Conservation (phyloP, 2,113 vertebrate species). For the Pseudonaja textilis region DNA sequence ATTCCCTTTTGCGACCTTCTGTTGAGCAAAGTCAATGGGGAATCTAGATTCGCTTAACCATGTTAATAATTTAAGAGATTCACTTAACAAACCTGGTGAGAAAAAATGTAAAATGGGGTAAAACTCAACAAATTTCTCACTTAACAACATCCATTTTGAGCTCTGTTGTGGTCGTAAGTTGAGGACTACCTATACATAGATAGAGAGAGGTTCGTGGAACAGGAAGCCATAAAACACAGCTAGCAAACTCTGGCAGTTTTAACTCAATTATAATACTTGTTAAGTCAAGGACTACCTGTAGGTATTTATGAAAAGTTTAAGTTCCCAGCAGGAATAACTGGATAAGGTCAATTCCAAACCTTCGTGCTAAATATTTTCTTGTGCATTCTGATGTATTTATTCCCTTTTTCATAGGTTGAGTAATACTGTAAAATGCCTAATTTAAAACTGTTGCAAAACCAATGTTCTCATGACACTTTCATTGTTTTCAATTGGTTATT, state of each 20-base stretch:
- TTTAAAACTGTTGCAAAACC: neutral
- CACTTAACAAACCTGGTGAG: no score
- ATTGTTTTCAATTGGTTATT: neutral
- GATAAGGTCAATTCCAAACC: neutral
- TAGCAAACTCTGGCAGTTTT: neutral
- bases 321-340: neutral
- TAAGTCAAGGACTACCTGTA: neutral
- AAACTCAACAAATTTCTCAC: no score
- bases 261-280: neutral
- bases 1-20: no score
- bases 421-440: neutral
- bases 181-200: no score
- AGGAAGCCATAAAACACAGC: neutral
- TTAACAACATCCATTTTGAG: no score
- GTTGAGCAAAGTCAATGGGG: no score
- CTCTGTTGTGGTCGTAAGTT: no score
- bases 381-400: no score
- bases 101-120: no score
- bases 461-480: no score
- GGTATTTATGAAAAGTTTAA: neutral
- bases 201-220: neutral
- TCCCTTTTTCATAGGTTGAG: neutral
- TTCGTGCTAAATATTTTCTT: neutral
- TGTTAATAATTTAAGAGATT: no score
- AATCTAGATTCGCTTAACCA: no score